Evolutionary conservation across 2,888 invertebrate species (phyloP).

Genomic region (Drosophila longiperda): DNA sequence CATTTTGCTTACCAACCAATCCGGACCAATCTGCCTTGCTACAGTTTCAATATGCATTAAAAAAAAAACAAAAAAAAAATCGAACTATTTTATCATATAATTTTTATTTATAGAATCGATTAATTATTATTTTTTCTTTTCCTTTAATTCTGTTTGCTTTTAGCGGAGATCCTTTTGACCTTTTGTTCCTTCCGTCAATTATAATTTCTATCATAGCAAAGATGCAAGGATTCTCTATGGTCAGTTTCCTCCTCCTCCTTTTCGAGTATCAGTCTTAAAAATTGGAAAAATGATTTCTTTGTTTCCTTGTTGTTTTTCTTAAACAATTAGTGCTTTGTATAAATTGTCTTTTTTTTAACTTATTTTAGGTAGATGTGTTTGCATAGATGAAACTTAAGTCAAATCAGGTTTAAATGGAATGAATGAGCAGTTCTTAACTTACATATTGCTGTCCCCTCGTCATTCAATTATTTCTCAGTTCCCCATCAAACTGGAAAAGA

Average conservation of each 20-base stretch:
- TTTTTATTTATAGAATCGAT: background rate
- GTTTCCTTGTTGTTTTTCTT: background rate
- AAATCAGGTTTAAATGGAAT: background rate
- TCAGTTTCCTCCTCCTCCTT: background rate
- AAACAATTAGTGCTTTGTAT: background rate
- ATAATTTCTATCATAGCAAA: background rate
- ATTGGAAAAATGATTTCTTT: background rate
- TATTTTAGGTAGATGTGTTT: background rate
- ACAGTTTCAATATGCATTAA: background rate
- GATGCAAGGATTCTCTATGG: background rate
- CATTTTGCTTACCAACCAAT: background rate
- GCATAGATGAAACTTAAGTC: background rate
- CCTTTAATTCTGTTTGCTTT: background rate
- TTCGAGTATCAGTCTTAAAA: background rate
- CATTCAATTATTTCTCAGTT: background rate
- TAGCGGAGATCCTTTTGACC: too few species aligned
- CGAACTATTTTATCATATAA: background rate
- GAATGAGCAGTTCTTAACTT: constrained; percentile 11
- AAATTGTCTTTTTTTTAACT: background rate
- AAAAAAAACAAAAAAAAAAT: background rate
- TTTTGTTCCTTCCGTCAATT: background rate
- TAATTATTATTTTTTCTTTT: background rate
- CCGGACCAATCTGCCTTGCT: background rate
- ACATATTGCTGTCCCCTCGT: constrained; percentile 3
- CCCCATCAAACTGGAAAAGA: constrained; percentile 42